Base-by-base conservation (phyloP, 1,140 invertebrate species). In the Idris sp. region DNA sequence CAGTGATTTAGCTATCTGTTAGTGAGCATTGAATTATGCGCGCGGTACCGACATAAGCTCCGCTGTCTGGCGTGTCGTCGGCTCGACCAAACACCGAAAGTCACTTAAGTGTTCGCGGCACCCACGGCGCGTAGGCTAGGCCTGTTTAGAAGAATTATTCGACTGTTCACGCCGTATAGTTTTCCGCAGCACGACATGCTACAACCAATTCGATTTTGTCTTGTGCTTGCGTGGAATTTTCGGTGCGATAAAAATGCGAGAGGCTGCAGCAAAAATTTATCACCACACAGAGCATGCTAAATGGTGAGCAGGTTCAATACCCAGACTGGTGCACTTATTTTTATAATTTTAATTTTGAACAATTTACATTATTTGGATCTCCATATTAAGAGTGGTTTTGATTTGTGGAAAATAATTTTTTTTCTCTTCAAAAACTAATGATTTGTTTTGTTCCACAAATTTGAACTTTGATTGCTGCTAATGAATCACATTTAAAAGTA, bases 51-150 rank as follows among this genome's bases (percentile, higher is more conserved):
- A 72, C 71, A 68, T 73, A 77, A 71, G 49, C 65, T 64, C 40
- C 54, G 51, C 59, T 54, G 58, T 68, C 64, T 25, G 64, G 28
- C 62, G 56, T 79, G 74, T 79, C 77, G 71, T 59, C 68, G 65
- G 53, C 59, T 69, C 69, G 77, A 75, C 76, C 80, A 84, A 85
- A 85, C 84, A 86, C 80, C 84, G 80, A 85, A 86, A 86, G 84
- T 86, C 83, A 86, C 84, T 86, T 86, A 86, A 84, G 83, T 71
- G 74, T 64, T 73, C 68, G 77, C 58, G 35, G 76, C 75, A 71
- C 54, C 75, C 69, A 77, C 76, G 48, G 30, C 67, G 76, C 71
- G 71, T 67, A 77, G 65, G 65, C 53, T 73, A 78, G 59, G 54
- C 59, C 62, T 72, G 67, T 72, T 73, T 74, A 73, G 76, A 78